Conservation (phyloP, 2,888 invertebrate species). For the Apomyelois bistriatella region DNA sequence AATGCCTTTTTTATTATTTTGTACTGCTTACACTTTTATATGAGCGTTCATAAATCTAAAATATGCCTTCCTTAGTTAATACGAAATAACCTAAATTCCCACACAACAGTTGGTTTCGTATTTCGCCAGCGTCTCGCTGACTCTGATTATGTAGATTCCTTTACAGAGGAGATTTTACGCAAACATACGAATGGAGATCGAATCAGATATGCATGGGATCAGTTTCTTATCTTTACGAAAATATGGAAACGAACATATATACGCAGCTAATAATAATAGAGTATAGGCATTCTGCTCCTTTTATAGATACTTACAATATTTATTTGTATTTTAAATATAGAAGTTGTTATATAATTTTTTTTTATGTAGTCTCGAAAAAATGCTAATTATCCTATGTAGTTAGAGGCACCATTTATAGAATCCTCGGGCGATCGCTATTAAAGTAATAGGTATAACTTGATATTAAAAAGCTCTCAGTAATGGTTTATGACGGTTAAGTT, state of each 20-base stretch:
- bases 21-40: conserved; percentile 15
- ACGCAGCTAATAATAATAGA: conserved; percentile 40
- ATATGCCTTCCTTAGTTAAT: conserved; percentile 2
- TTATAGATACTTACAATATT: neutral
- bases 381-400: no score
- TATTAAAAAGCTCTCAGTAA: neutral
- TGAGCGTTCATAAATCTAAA: conserved; percentile 9
- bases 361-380: no score
- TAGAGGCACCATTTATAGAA: no score
- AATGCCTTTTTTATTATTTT: no score
- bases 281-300: neutral
- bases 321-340: neutral
- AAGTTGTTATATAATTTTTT: no score
- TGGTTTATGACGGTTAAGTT: neutral
- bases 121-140: conserved; percentile 61
- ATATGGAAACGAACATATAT: conserved; percentile 52
- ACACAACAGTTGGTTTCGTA: conserved; percentile 49
- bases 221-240: conserved; percentile 59
- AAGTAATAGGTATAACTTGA: no score
- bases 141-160: conserved; percentile 71
- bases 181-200: conserved; percentile 68
- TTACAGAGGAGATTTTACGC: conserved; percentile 63
- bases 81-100: conserved; percentile 17
- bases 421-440: no score
- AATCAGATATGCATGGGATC: conserved; percentile 73